phyloP scores from a whole-genome alignment of 2,888 invertebrate species.

The Cynaeus angustus region DNA sequence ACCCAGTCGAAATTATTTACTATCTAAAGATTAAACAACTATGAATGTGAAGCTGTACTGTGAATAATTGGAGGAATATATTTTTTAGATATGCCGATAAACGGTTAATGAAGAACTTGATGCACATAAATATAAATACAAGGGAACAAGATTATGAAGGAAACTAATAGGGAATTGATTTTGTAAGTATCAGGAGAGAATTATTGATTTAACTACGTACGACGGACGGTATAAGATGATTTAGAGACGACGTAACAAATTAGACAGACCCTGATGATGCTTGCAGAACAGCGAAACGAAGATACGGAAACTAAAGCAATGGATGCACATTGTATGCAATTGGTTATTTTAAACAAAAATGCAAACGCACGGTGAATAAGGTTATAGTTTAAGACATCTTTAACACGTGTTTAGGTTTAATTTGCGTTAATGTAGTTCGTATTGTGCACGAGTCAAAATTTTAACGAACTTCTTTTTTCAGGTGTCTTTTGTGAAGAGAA shows the following conservation, averaged over 20 bases:
- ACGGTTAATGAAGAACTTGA: slow-evolving; percentile 47
- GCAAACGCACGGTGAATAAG: no score
- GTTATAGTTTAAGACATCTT: no score
- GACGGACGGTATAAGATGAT: slow-evolving; percentile 1
- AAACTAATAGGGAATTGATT: slow-evolving; percentile 36
- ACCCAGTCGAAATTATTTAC: not conserved
- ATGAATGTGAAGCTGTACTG: slow-evolving; percentile 41
- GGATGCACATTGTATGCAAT: not conserved
- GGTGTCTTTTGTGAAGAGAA: slow-evolving; percentile 85
- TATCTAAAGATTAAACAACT: slow-evolving; percentile 34
- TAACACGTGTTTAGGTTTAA: no score
- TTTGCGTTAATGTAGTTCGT: no score
- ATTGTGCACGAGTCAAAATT: no score
- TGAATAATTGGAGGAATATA: slow-evolving; percentile 50
- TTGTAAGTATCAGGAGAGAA: slow-evolving; percentile 43
- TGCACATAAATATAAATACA: slow-evolving; percentile 28
- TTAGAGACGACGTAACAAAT: not conserved
- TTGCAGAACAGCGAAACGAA: not conserved
- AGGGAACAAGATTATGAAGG: slow-evolving; percentile 22
- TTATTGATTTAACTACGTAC: slow-evolving; percentile 16
- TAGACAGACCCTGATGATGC: no score
- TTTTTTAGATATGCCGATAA: slow-evolving; percentile 51
- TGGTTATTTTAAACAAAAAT: not conserved
- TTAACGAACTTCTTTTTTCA: slow-evolving; percentile 60
- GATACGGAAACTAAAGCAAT: not conserved